Base-by-base conservation (phyloP, 2,888 invertebrate genomes). In the Apodemia mormo region DNA sequence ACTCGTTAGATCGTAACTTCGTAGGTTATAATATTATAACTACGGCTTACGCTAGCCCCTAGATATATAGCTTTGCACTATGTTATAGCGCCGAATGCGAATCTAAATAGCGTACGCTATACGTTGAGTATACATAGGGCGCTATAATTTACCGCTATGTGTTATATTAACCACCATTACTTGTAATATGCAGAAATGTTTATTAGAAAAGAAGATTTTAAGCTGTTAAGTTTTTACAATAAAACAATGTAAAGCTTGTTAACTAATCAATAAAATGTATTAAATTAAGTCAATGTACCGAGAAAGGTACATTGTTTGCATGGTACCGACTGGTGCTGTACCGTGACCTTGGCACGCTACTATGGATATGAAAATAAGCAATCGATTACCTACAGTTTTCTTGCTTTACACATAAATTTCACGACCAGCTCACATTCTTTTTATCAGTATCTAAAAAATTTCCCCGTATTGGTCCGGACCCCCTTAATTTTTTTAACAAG, bases 281-380 rank as follows among this genome's bases (percentile, higher is more conserved):
- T 12, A 70, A 66, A 54, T 71, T 71, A 67, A 74, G 66, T 66
- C 70, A 70, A 70, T 73, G 71, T 70, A 75, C 71, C 67, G 65
- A 71, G 74, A 73, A 73, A 75, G 70, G 76, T 73, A 69, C 74
- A 74, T 73, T 73, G 75, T 81, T 84, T 81, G 85, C 89, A 79
- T 91, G 92, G 92, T 89, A 92, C 92, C 79, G 85, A 78, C 89
- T 90, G 92, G 92, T 90, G 92, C 92, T 84, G 84, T 85, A 87
- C 87, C 83, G 75, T 85, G 88, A 88, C 92, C 92, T 91, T 92
- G 88, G 74, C 75, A 83, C 81, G 82, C 79, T 85, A 82, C 81
- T 83, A 85, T 83, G 79, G 43, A 65, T 82, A 77, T 83, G 78
- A 86, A 85, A 82, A 82, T 83, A 76, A 80, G 74, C 80, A 89